A percentile compares a stretch with the other conserved stretches of the same genome.
These are phyloP conservation scores for Synodontis membranacea DNA, from an alignment of 2,113 vertebrate genomes.

Conservation along the genomic window DNA sequence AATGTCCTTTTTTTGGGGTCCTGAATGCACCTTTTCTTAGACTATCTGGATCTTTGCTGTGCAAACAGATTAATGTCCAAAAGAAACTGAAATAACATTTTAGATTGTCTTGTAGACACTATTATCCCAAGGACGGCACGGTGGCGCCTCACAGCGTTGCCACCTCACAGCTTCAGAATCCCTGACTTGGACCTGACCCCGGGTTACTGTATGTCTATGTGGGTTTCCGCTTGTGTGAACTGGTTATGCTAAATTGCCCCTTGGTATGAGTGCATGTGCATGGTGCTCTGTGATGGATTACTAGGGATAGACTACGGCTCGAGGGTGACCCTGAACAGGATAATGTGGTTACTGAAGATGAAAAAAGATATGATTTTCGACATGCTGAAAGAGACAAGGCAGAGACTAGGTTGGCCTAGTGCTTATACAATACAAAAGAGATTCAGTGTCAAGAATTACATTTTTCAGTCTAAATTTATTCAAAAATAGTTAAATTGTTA, in stretches of 20 bases:
- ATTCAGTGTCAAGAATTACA: not conserved
- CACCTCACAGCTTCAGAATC: not conserved
- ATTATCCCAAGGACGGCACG: not conserved
- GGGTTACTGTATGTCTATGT: not conserved
- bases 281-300: not conserved
- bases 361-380: too few relatives aligned
- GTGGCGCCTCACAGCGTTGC: not conserved
- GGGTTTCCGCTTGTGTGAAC: not conserved
- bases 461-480: not conserved
- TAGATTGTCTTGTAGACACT: not conserved
- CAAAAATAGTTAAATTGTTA: not conserved
- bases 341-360: not conserved
- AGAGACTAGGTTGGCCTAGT: too few relatives aligned
- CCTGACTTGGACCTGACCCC: not conserved
- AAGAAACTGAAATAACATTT: not conserved
- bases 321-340: not conserved
- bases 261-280: not conserved
- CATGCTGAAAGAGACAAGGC: not conserved
- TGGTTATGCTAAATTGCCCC: not conserved
- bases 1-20: not conserved
- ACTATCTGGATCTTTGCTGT: not conserved
- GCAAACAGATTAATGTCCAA: not conserved
- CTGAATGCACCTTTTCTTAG: not conserved
- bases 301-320: not conserved
- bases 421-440: not conserved